These are phyloP conservation scores for Platyscapa corneri DNA, from an alignment of 1,140 invertebrate species.

Conservation along the genomic window DNA sequence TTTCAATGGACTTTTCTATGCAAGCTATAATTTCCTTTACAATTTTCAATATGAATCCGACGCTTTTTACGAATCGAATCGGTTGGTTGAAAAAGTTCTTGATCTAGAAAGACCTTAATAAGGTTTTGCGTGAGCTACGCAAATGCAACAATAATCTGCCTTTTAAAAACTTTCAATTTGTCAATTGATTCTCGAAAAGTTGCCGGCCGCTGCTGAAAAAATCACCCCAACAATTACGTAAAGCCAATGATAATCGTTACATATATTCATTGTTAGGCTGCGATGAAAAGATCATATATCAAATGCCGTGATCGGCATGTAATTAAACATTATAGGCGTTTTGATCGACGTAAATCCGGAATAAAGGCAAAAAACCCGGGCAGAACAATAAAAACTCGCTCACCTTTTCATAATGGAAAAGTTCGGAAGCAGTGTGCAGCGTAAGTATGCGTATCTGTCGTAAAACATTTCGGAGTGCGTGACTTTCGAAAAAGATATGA, in stretches of 20 bases:
- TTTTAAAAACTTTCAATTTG: too few relatives aligned
- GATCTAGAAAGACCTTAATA: too few relatives aligned
- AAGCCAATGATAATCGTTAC: not conserved
- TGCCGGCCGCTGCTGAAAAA: too few relatives aligned
- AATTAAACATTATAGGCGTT: not conserved
- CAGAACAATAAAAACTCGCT: constrained; percentile 1
- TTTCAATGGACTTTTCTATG: not conserved
- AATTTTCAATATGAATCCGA: too few relatives aligned
- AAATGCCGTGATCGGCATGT: not conserved
- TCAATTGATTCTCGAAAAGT: too few relatives aligned
- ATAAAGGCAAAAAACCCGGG: not conserved
- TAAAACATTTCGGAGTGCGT: constrained; percentile 10
- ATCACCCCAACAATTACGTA: too few relatives aligned
- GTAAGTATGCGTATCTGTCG: not conserved
- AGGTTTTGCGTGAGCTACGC: too few relatives aligned
- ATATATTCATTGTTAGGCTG: not conserved
- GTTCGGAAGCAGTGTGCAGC: not conserved
- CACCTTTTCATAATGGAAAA: constrained; percentile 17
- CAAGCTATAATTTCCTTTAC: not conserved
- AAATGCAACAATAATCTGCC: too few relatives aligned
- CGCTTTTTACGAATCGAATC: too few relatives aligned
- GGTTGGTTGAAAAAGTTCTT: too few relatives aligned
- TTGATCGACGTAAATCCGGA: not conserved
- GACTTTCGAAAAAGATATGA: constrained; percentile 42
- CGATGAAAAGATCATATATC: not conserved